Evolutionary conservation across 2,797 vertebrate genomes (phyloP).

Genomic region (Coendou prehensilis): DNA sequence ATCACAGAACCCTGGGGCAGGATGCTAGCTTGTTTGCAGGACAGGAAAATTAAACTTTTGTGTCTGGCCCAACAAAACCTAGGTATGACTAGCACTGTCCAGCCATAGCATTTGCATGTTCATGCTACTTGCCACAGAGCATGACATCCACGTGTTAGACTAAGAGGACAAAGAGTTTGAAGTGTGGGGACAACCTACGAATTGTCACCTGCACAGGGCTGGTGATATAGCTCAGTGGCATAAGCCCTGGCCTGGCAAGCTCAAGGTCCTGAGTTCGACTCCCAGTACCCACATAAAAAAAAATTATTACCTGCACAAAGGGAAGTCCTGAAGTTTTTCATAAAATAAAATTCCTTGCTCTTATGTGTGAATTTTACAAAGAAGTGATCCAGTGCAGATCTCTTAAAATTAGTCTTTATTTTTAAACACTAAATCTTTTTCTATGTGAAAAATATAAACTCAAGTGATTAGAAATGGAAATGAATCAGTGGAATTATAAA

Average conservation of each 20-base stretch:
- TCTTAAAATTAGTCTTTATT: slow-evolving; percentile 40
- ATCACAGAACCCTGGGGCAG: not conserved
- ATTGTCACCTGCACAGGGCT: not conserved
- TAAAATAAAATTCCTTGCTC: not conserved
- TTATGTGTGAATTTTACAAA: not conserved
- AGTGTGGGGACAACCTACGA: not conserved
- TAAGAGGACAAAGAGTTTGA: not conserved
- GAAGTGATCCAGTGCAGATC: not conserved
- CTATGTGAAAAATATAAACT: not conserved
- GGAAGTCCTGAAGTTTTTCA: not conserved
- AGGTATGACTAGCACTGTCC: rapidly evolving
- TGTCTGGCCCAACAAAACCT: not conserved
- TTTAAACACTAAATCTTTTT: slow-evolving; percentile 52
- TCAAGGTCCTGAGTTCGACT: no score
- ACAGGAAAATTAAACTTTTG: not conserved
- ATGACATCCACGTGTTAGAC: rapidly evolving
- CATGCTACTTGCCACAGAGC: not conserved
- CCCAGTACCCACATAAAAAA: no score
- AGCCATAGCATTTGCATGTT: rapidly evolving
- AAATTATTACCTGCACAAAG: not conserved
- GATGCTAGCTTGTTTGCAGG: not conserved
- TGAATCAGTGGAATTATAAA: not conserved
- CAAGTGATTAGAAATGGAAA: slow-evolving; percentile 30
- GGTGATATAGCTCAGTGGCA: no score
- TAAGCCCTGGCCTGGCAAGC: no score